Conservation (phyloP, 2,888 invertebrate genomes). For the Kuschelorhynchus macadamiae region DNA sequence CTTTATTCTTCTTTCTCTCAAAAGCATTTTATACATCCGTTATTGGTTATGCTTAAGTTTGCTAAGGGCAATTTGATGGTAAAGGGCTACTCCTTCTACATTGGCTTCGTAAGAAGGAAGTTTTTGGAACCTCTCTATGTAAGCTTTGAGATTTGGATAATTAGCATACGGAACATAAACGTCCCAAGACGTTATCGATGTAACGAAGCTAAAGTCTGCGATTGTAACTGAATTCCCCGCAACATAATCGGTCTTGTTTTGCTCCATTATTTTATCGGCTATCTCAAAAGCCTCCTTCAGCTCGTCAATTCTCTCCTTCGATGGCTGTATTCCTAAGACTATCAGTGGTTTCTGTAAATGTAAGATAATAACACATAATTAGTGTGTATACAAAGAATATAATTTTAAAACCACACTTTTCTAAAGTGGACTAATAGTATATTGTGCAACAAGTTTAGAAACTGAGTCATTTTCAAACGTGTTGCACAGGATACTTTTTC, state of each 20-base stretch:
- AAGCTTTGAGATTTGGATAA: conserved; percentile 58
- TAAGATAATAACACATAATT: no score
- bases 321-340: not conserved
- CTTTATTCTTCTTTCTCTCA: no score
- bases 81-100: no score
- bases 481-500: no score
- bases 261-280: conserved; percentile 65
- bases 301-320: conserved; percentile 20
- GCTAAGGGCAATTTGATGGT: no score
- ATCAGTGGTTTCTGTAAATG: conserved; percentile 14
- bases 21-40: no score
- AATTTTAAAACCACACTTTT: no score
- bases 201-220: conserved; percentile 54
- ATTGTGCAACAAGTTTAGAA: no score
- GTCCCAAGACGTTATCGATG: conserved; percentile 41
- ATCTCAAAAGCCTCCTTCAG: conserved; percentile 58
- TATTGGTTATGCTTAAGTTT: no score
- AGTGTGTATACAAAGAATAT: no score
- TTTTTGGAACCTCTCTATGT: conserved; percentile 51
- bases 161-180: conserved; percentile 16
- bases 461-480: no score
- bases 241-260: conserved; percentile 57
- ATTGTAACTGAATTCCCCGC: conserved; percentile 53
- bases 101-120: conserved; percentile 54
- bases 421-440: no score